A percentile compares a stretch with the other conserved stretches of the same genome.
Conservation (phyloP, 2,797 vertebrate species). For the Epinephelus coioides region DNA sequence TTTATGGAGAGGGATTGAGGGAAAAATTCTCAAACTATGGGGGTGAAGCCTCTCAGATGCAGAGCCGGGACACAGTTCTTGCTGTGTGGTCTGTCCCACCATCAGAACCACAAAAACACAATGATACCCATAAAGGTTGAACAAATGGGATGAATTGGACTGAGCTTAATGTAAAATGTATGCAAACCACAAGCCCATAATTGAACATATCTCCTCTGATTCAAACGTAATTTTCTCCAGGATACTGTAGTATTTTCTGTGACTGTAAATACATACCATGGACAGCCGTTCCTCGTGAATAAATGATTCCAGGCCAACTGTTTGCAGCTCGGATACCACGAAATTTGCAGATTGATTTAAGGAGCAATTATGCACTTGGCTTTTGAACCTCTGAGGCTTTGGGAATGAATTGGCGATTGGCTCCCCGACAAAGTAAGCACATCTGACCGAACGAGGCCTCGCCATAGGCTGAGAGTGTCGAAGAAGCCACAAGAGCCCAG, state of each 20-base stretch:
- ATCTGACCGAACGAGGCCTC: slow-evolving; percentile 71
- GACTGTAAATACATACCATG: slow-evolving; percentile 60
- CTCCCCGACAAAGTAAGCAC: slow-evolving; percentile 83
- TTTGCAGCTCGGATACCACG: slow-evolving; percentile 77
- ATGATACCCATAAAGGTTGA: slow-evolving; percentile 57
- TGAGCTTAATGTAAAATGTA: slow-evolving; percentile 67
- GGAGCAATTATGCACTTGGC: slow-evolving; percentile 86
- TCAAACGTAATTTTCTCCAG: slow-evolving; percentile 59
- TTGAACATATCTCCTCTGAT: slow-evolving; percentile 69
- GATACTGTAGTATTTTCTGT: slow-evolving; percentile 57
- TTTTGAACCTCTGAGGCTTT: slow-evolving; percentile 85
- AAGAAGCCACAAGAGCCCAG: slow-evolving; percentile 75
- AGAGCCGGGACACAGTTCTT: slow-evolving; percentile 47
- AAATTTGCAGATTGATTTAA: slow-evolving; percentile 85
- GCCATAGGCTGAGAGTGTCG: slow-evolving; percentile 69
- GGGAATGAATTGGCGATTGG: slow-evolving; percentile 81
- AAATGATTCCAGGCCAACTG: slow-evolving; percentile 73
- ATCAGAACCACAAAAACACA: slow-evolving; percentile 72
- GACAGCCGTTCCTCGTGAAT: slow-evolving; percentile 62
- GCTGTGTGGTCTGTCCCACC: slow-evolving; percentile 71
- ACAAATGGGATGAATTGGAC: slow-evolving; percentile 67
- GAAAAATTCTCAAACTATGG: slow-evolving; percentile 30
- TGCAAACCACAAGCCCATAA: slow-evolving; percentile 68
- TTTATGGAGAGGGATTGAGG: slow-evolving; percentile 45
- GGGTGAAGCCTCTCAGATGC: slow-evolving; percentile 26